These are phyloP conservation scores for Microctenopoma steveboyesi DNA, from an alignment of 2,797 vertebrate genomes.

Conservation along the genomic window DNA sequence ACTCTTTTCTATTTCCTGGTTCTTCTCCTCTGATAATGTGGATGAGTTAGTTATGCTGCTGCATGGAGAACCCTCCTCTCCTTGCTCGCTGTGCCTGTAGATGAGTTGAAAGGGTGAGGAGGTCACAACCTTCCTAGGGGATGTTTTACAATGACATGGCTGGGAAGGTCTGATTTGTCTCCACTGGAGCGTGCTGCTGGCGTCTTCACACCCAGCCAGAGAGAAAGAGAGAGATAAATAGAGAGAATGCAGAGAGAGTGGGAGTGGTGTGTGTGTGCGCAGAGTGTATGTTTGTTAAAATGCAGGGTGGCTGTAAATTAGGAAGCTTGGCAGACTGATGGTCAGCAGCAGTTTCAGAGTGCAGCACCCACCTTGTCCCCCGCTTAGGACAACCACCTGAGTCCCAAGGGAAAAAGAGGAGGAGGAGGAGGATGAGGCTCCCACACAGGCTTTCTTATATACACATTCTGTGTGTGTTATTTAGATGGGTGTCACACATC, in stretches of 20 bases:
- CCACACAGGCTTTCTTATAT: background rate
- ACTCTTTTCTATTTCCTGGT: slow-evolving; percentile 10
- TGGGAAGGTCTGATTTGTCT: slow-evolving; percentile 81
- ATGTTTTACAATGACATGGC: slow-evolving; percentile 81
- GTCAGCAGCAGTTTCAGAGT: slow-evolving; percentile 69
- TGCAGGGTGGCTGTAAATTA: slow-evolving; percentile 78
- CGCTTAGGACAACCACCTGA: slow-evolving; percentile 67
- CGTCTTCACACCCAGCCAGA: slow-evolving; percentile 75
- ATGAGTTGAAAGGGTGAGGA: slow-evolving; percentile 85
- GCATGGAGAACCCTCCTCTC: slow-evolving; percentile 56
- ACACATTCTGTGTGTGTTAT: no score
- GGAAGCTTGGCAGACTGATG: slow-evolving; percentile 70
- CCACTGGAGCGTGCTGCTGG: slow-evolving; percentile 79
- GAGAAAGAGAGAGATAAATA: slow-evolving; percentile 42
- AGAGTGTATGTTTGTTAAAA: slow-evolving; percentile 24
- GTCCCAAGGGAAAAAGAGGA: slow-evolving; percentile 46
- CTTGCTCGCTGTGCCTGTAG: slow-evolving; percentile 60
- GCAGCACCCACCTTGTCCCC: slow-evolving; percentile 79
- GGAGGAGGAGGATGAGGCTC: background rate
- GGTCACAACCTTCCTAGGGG: slow-evolving; percentile 81
- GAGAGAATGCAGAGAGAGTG: slow-evolving; percentile 31
- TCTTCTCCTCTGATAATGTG: slow-evolving; percentile 35
- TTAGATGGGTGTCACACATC: no score
- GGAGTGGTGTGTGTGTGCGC: slow-evolving; percentile 16
- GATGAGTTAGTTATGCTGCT: slow-evolving; percentile 63